Evolutionary conservation across 2,888 invertebrate genomes (phyloP).

Genomic region (Margaritifera margaritifera): DNA sequence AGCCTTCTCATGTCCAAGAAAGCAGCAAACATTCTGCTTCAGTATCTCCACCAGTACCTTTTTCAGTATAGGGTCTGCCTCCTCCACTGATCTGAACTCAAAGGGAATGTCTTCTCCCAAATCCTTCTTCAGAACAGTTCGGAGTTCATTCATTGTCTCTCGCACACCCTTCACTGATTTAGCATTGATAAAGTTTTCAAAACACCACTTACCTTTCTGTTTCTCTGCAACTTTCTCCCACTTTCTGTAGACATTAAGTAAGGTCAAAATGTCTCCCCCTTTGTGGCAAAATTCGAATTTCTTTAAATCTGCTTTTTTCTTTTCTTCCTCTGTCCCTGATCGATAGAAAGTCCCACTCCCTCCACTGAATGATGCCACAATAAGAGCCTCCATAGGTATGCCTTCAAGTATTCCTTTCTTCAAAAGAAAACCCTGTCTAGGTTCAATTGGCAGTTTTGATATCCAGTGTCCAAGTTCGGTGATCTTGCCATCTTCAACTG

Average conservation of each 20-base stretch:
- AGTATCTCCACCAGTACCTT: conserved; percentile 55
- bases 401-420: conserved; percentile 46
- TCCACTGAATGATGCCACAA: conserved; percentile 60
- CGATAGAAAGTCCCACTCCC: conserved; percentile 66
- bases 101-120: conserved; percentile 27
- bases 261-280: conserved; percentile 63
- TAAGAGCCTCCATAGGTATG: conserved; percentile 58
- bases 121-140: conserved; percentile 48
- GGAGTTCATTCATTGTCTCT: conserved; percentile 54
- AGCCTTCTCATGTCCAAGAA: conserved; percentile 54
- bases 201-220: conserved; percentile 62
- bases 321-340: conserved; percentile 53
- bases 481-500: conserved; percentile 52
- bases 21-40: conserved; percentile 51
- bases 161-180: conserved; percentile 60
- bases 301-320: conserved; percentile 49
- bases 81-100: conserved; percentile 24
- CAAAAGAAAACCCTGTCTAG: conserved; percentile 57
- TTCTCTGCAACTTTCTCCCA: conserved; percentile 55
- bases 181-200: conserved; percentile 67
- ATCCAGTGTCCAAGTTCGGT: conserved; percentile 66
- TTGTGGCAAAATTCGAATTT: conserved; percentile 60
- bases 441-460: conserved; percentile 65
- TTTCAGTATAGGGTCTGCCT: conserved; percentile 32
- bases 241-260: conserved; percentile 56